Evolutionary conservation across 2,888 invertebrate genomes (phyloP).

Genomic region (Dichetophora obliterata): DNA sequence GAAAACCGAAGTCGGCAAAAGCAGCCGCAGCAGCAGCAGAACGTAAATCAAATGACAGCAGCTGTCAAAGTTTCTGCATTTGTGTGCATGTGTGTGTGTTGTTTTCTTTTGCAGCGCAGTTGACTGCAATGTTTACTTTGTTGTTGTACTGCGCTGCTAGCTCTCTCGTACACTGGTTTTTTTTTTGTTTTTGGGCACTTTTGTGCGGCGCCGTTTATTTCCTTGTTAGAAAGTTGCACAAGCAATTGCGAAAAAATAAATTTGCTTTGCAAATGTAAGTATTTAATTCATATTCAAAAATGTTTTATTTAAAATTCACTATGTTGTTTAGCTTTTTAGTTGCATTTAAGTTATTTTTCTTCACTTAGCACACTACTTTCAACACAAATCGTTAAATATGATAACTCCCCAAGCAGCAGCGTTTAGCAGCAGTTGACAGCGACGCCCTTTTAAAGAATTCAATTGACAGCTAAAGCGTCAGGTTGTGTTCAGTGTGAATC

Average conservation of each 20-base stretch:
- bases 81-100: background rate
- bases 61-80: slow-evolving; percentile 2
- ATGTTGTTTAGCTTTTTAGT: background rate
- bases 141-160: background rate
- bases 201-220: background rate
- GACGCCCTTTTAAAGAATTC: slow-evolving; percentile 5
- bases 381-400: background rate
- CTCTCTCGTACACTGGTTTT: background rate
- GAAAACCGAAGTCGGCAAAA: slow-evolving; percentile 10
- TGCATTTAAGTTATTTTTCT: background rate
- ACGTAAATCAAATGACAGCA: slow-evolving; percentile 12
- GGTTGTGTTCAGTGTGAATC: no score
- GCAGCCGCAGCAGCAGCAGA: background rate
- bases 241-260: background rate
- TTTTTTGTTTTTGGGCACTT: background rate
- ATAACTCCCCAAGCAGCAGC: background rate
- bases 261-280: background rate
- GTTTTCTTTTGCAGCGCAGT: background rate
- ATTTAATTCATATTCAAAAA: background rate
- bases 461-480: background rate
- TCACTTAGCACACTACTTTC: background rate
- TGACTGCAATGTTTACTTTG: background rate
- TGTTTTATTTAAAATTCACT: background rate
- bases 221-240: slow-evolving; percentile 2
- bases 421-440: background rate